phyloP scores from a whole-genome alignment of 2,797 vertebrate species.

The Tympanoctomys barrerae region DNA sequence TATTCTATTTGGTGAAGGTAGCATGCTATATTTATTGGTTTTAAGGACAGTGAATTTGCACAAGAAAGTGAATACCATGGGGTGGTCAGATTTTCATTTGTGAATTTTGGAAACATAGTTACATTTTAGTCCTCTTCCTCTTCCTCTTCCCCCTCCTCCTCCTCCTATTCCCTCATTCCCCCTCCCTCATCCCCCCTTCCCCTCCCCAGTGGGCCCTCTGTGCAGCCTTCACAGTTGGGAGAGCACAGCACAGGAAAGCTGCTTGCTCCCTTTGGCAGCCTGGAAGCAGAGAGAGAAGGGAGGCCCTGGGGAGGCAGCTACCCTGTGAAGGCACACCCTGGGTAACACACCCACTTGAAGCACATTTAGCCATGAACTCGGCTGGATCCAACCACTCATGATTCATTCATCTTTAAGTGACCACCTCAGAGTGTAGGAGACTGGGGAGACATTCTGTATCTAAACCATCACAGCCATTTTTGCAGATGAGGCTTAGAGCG shows the following conservation, averaged over 20 bases:
- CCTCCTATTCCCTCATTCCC: too few relatives aligned
- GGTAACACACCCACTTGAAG: neutral
- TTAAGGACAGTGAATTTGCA: neutral
- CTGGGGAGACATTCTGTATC: neutral
- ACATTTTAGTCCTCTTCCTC: neutral
- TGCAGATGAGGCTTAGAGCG: neutral
- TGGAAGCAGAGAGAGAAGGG: neutral
- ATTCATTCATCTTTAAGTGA: neutral
- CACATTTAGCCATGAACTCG: neutral
- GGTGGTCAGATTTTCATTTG: neutral
- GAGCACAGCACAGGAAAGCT: neutral
- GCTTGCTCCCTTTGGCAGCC: neutral
- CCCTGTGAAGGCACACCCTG: neutral
- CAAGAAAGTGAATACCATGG: neutral
- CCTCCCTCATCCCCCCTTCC: too few relatives aligned
- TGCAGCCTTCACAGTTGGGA: neutral
- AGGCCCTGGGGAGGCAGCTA: neutral
- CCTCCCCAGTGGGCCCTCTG: neutral
- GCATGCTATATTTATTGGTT: neutral
- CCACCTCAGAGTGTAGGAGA: neutral
- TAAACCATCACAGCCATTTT: neutral
- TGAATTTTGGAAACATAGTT: neutral
- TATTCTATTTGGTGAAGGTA: neutral
- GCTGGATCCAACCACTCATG: neutral
- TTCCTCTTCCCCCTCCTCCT: too few relatives aligned